Conservation (phyloP, 23 tunicate species). For the Clavelina lepadiformis region DNA sequence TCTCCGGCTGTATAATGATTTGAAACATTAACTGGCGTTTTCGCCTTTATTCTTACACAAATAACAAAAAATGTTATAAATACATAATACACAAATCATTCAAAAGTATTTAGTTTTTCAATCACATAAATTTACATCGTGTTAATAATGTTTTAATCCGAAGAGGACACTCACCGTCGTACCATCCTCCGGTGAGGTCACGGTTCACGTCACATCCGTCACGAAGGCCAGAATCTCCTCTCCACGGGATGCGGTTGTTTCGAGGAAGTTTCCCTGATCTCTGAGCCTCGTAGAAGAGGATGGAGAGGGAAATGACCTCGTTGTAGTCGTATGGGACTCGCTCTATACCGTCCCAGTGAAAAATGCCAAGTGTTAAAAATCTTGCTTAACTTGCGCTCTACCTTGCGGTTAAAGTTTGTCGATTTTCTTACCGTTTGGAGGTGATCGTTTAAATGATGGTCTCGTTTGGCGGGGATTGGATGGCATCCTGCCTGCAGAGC, state of each 20-base stretch:
- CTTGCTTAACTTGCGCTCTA: too few relatives aligned
- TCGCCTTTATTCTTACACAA: not conserved
- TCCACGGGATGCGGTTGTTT: slow-evolving; percentile 77
- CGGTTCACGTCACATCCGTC: slow-evolving; percentile 93
- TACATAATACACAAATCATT: not conserved
- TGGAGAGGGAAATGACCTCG: slow-evolving; percentile 68
- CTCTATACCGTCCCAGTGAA: too few relatives aligned
- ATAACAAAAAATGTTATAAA: not conserved
- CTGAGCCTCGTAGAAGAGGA: slow-evolving; percentile 93
- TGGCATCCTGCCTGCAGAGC: slow-evolving; percentile 40
- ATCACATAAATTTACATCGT: not conserved
- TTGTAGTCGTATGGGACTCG: slow-evolving; percentile 75
- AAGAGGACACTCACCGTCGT: slow-evolving; percentile 55
- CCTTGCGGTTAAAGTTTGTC: not conserved
- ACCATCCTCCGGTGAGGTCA: slow-evolving; percentile 90
- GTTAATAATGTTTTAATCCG: not conserved
- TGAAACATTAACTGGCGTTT: not conserved
- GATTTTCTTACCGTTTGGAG: slow-evolving; percentile 41
- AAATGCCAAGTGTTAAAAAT: too few relatives aligned
- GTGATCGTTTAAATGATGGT: slow-evolving; percentile 42
- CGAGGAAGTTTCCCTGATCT: slow-evolving; percentile 81
- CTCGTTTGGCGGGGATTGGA: slow-evolving; percentile 44
- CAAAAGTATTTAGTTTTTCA: not conserved
- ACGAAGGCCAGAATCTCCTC: slow-evolving; percentile 90
- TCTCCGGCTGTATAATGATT: slow-evolving; percentile 55